Base-by-base conservation (phyloP, 2,888 invertebrate genomes). In the Hydraecia micacea region DNA sequence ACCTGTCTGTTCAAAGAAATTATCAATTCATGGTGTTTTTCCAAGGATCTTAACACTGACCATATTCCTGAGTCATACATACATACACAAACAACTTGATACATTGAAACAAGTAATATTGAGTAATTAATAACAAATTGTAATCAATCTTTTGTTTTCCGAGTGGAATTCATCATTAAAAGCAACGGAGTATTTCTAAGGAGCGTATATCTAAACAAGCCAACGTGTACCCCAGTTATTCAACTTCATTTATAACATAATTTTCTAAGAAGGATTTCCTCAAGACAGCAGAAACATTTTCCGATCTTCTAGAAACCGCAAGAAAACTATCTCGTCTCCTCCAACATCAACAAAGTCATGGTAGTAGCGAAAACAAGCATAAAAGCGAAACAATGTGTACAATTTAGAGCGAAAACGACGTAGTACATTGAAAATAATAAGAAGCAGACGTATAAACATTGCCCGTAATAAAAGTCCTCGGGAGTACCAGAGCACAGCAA, bases 381-480 rank as follows among this genome's bases (percentile, higher is more conserved):
- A 75, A 80, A 84, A 77, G 79, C 72, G 70, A 83, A 81, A 85
- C 86, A 87, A 87, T 86, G 82, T 87, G 80, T 74, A 79, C 62
- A 81, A 86, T 80, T 81, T 80, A 81, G 49, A 79, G 76, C 79
- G 77, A 77, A 73, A 85, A 86, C 85, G 78, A 78, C 75, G 73
- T 36, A 86, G 86, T 81, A 88, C 87, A 87, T 88, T 81, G 82
- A 88, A 85, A 85, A 87, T 88, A 88, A 87, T 88, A 88, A 84
- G 81, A 83, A 88, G 65, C 83, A 79, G 77, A 82, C 85, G 77
- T 83, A 87, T 85, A 87, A 88, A 88, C 87, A 87, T 83, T 73
- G 80, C 52, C 71, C 65, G 86, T 85, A 86, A 88, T 88, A 88
- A 88, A 88, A 88, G 79, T 86, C 79, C 87, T 78, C 80, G 73